A percentile compares a stretch with the other conserved stretches of the same genome.
Evolutionary conservation across 2,113 vertebrate species (phyloP).

Genomic region (Neomonachus schauinslandi): DNA sequence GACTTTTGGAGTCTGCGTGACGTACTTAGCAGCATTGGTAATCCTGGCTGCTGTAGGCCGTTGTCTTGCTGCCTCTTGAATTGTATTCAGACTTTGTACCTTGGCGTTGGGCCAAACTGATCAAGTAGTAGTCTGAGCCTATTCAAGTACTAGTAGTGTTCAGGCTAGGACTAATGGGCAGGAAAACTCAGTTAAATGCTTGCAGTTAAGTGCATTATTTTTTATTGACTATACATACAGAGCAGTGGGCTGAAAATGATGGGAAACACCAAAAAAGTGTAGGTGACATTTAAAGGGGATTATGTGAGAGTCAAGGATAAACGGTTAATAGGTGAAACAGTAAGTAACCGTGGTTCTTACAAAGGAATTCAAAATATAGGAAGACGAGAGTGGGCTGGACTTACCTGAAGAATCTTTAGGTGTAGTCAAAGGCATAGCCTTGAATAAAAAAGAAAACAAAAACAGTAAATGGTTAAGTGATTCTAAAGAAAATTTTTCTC

Average conservation of each 20-base stretch:
- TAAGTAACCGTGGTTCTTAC: background rate
- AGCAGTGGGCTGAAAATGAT: background rate
- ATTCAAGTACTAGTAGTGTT: background rate
- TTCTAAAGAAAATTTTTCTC: background rate
- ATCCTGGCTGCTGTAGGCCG: background rate
- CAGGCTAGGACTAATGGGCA: background rate
- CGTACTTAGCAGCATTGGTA: background rate
- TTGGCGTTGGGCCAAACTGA: background rate
- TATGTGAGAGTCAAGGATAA: background rate
- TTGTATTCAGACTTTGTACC: background rate
- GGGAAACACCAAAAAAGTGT: background rate
- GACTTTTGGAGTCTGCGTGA: background rate
- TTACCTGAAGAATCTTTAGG: background rate
- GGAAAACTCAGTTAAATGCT: background rate
- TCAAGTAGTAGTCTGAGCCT: background rate
- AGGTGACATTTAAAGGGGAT: background rate
- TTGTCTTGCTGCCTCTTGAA: background rate
- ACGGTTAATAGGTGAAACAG: background rate
- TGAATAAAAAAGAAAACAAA: background rate
- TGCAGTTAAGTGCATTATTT: background rate
- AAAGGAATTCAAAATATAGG: background rate
- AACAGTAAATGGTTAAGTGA: background rate
- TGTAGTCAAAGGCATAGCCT: background rate
- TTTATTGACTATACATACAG: background rate
- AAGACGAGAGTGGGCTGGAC: background rate